Evolutionary conservation across 2,888 invertebrate species (phyloP).

Genomic region (Drosophila kuntzei): DNA sequence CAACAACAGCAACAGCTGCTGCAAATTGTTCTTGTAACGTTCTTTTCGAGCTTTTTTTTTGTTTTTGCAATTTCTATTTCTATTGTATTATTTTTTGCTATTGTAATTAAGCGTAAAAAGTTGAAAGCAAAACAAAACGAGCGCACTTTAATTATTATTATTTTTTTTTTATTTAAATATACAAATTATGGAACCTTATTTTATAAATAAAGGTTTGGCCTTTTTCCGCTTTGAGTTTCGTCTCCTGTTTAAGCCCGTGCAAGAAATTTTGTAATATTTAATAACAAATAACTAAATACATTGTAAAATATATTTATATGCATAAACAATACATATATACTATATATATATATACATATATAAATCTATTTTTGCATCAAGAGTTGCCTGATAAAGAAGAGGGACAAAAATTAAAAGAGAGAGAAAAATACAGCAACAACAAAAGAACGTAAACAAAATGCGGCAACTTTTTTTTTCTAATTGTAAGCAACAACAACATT

Average conservation of each 20-base stretch:
- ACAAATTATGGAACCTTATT: slow-evolving; percentile 79
- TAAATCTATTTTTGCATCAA: slow-evolving; percentile 71
- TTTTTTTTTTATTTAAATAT: slow-evolving; percentile 53
- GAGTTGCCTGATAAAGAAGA: slow-evolving; percentile 59
- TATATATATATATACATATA: slow-evolving; percentile 37
- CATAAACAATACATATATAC: slow-evolving; percentile 34
- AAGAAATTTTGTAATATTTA: slow-evolving; percentile 50
- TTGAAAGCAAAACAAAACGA: slow-evolving; percentile 13
- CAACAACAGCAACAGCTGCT: slow-evolving; percentile 23
- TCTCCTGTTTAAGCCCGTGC: slow-evolving; percentile 39
- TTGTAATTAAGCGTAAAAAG: slow-evolving; percentile 58
- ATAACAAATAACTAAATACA: slow-evolving; percentile 43
- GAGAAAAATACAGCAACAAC: slow-evolving; percentile 5
- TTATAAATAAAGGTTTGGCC: slow-evolving; percentile 83
- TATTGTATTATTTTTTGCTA: slow-evolving; percentile 59
- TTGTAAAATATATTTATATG: slow-evolving; percentile 66
- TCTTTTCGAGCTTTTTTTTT: slow-evolving; percentile 51
- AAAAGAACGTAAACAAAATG: slow-evolving; percentile 22
- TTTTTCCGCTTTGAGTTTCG: slow-evolving; percentile 39
- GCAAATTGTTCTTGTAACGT: slow-evolving; percentile 51
- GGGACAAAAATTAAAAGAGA: slow-evolving; percentile 38
- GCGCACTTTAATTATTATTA: slow-evolving; percentile 26
- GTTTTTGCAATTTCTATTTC: slow-evolving; percentile 42
- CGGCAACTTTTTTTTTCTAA: slow-evolving; percentile 58
- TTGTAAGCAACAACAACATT: slow-evolving; percentile 54